Base-by-base conservation (phyloP, 2,113 vertebrate genomes). In the Falco punctatus region DNA sequence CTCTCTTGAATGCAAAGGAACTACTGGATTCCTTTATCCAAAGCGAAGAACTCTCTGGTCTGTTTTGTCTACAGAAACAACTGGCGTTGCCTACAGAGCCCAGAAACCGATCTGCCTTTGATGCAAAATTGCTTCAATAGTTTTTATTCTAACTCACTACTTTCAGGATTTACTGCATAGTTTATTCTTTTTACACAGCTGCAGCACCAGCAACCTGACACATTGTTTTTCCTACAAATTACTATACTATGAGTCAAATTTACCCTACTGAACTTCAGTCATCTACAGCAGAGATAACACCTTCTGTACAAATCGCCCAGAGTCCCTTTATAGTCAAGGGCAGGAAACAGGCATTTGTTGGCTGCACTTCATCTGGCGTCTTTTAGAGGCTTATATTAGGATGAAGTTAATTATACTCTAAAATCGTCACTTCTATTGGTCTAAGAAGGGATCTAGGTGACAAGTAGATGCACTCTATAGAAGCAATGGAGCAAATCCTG, bases 161-260 rank as follows among this genome's bases (percentile, higher is more conserved):
- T 67, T 90, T 62, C 26, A 54, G 49, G 22, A 58, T 73, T 77
- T 85, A 67, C 58, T 52, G 21, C 77, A 40, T 8, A 24, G 46
- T 61, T 91, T 22, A 85, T 57, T 38, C 38, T 69, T 93, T 24
- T 30, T 64, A 71, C 28, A 28, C 23, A 61, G 42, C 3, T 49
- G 22, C 85, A 13, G 61, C 80, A 79, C 42, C 57, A 75, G 51
- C n/a, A 85, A 65, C 16, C 26, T 16, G 23, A 73, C 22, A 16
- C 12, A 4, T 2, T 20, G 71, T 83, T 51, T 57, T 81, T 52
- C 59, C 27, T 27, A 54, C 6, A 6, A 33, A n/a, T 26, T 54
- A 35, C 42, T 48, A 46, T 0, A 1, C 22, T 26, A 4, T 2
- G 8, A 49, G 51, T 48, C 1, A 5, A 81, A 61, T 44, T 38